phyloP scores from a whole-genome alignment of 2,113 vertebrate genomes.

The Pedetes capensis region DNA sequence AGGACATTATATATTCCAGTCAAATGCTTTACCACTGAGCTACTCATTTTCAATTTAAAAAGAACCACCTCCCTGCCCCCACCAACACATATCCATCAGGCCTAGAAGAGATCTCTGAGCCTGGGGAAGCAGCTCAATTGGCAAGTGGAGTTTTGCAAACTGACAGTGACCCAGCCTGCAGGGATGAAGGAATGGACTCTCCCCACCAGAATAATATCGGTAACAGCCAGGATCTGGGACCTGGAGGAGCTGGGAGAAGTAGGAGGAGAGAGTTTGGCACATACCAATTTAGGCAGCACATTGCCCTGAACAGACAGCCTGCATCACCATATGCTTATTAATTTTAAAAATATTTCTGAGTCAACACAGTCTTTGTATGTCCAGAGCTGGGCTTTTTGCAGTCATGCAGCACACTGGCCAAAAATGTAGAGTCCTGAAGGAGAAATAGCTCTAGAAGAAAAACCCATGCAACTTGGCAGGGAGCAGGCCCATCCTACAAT shows the following conservation, averaged over 20 bases:
- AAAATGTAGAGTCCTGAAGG: not conserved
- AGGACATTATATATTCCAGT: not conserved
- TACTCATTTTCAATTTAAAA: not conserved
- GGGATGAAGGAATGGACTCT: not conserved
- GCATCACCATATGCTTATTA: conserved; percentile 35
- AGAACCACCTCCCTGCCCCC: not conserved
- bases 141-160: conserved; percentile 52
- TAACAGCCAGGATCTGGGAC: conserved; percentile 12
- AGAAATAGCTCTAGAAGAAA: not conserved
- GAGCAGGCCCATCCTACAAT: not conserved
- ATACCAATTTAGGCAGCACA: not conserved
- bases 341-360: conserved; percentile 56
- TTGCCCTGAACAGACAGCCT: conserved; percentile 47
- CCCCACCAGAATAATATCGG: not conserved
- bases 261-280: not conserved
- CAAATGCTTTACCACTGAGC: too few relatives aligned
- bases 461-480: not conserved
- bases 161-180: not conserved
- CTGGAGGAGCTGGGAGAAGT: not conserved
- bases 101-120: not conserved
- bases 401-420: not conserved
- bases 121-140: conserved; percentile 35
- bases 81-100: not conserved
- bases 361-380: conserved; percentile 37
- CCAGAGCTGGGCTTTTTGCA: conserved; percentile 1